phyloP scores from a whole-genome alignment of 2,888 invertebrate genomes.

The Emmelina monodactyla region DNA sequence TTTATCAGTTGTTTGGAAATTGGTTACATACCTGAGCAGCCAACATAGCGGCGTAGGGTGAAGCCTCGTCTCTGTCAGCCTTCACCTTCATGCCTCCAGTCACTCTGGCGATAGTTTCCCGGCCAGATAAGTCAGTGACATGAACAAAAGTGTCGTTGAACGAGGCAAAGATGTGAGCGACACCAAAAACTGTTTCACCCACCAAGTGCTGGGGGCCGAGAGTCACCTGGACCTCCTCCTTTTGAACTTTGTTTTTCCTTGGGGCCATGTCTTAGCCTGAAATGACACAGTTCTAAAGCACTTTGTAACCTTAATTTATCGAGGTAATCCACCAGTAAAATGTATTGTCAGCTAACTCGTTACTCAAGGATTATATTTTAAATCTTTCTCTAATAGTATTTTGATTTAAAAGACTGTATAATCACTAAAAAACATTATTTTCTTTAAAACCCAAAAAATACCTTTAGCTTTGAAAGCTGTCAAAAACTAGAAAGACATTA shows the following conservation, averaged over 20 bases:
- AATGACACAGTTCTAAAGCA: slow-evolving; percentile 50
- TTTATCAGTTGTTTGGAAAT: neutral
- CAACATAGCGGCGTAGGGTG: slow-evolving; percentile 99
- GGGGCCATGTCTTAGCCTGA: slow-evolving; percentile 85
- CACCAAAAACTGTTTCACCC: slow-evolving; percentile 98
- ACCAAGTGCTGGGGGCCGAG: slow-evolving; percentile 96
- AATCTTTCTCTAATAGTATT: too few species aligned
- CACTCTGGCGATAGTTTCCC: slow-evolving; percentile 92
- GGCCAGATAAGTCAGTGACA: slow-evolving; percentile 98
- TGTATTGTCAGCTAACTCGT: too few species aligned
- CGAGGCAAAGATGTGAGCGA: slow-evolving; percentile 99
- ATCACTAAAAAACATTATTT: slow-evolving; percentile 16
- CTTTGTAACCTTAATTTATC: slow-evolving; percentile 53
- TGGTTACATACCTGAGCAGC: slow-evolving; percentile 92
- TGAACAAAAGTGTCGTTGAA: slow-evolving; percentile 99
- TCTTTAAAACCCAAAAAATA: slow-evolving; percentile 30
- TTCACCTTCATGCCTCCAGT: slow-evolving; percentile 99
- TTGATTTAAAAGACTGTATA: too few species aligned
- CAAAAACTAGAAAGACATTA: slow-evolving; percentile 55
- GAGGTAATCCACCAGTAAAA: slow-evolving; percentile 32
- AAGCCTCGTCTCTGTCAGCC: slow-evolving; percentile 99
- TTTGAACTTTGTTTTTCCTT: slow-evolving; percentile 95
- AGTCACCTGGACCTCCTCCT: slow-evolving; percentile 96
- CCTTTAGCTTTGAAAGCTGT: slow-evolving; percentile 60
- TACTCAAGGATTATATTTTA: too few species aligned